Evolutionary conservation across 2,888 invertebrate species (phyloP), one percentile per base, ranked within the genome.

Genomic region (Amblyjoppa proteus): DNA sequence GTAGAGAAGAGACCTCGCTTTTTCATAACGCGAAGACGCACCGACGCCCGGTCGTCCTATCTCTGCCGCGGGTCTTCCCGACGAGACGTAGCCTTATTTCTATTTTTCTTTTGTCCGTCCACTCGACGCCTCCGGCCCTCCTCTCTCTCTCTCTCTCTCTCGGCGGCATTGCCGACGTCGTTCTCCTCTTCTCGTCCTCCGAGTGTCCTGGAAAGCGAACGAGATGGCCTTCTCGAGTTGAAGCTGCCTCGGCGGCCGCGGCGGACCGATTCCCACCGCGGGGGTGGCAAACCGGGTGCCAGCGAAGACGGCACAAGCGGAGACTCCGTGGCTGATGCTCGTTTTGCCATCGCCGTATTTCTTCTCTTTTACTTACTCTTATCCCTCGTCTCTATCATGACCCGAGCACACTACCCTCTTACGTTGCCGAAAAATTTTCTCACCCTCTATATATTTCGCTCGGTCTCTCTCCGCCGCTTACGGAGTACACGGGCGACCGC

Each of bases 351-450:
- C 31, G 20, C 16, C 13, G 13, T 28, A 25, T 41, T 16, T 58
- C 41, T 56, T 20, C 53, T 58, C 58, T 20, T 69, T 74, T 58
- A 5, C 41, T 41, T 34, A 13, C 34, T 31, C 45, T 64, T 31
- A 64, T 31, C 45, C 45, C 45, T 90, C 90, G 90, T 92, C 91
- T 91, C 90, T 90, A 92, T 93, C 92, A 90, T 90, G 90, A 86
- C 89, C 38, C 58, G 56, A 58, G 25, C 51, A 56, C 28, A 56
- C 28, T 31, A n/a, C n/a, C 49, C n/a, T n/a, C 81, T 85, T 64
- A 34, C 68, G 85, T 76, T 85, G 77, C 84, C 80, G 82, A 88
- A 85, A 80, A 87, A 78, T 68, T 78, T 84, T 84, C 45, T 75
- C 86, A 31, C 49, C n/a, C 64, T 75, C 34, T 31, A 31, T 31